phyloP scores from a whole-genome alignment of 2,797 vertebrate species.

The Chaunax sp. region DNA sequence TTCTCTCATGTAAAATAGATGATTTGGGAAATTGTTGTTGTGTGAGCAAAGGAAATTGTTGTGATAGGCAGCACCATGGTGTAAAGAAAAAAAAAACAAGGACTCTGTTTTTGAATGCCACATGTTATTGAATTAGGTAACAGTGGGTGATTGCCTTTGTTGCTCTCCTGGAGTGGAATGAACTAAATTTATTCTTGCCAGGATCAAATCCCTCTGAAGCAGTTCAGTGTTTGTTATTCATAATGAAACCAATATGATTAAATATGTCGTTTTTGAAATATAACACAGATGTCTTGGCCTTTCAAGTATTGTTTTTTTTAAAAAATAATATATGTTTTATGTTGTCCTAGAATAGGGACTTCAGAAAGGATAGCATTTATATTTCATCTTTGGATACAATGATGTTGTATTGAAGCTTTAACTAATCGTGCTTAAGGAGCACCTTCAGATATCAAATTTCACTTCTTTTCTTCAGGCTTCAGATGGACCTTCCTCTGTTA shows the following conservation, averaged over 20 bases:
- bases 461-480: constrained; percentile 4
- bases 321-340: neutral
- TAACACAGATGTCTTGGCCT: neutral
- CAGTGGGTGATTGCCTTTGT: constrained; percentile 12
- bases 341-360: neutral
- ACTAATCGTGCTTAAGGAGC: neutral
- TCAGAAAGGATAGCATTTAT: neutral
- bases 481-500: constrained; percentile 27
- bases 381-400: neutral
- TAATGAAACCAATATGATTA: no score
- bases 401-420: neutral
- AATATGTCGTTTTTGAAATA: no score
- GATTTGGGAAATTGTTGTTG: constrained; percentile 22
- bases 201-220: neutral
- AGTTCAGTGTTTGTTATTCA: no score
- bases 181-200: constrained; percentile 17
- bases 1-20: neutral
- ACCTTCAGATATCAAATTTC: no score
- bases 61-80: no score
- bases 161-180: constrained; percentile 11
- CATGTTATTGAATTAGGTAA: constrained; percentile 40
- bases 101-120: constrained; percentile 26
- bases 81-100: no score
- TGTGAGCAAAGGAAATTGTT: constrained; percentile 18
- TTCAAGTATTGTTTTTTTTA: neutral